phyloP scores from a whole-genome alignment of 1,140 invertebrate genomes.

The Condylostylus longicornis region DNA sequence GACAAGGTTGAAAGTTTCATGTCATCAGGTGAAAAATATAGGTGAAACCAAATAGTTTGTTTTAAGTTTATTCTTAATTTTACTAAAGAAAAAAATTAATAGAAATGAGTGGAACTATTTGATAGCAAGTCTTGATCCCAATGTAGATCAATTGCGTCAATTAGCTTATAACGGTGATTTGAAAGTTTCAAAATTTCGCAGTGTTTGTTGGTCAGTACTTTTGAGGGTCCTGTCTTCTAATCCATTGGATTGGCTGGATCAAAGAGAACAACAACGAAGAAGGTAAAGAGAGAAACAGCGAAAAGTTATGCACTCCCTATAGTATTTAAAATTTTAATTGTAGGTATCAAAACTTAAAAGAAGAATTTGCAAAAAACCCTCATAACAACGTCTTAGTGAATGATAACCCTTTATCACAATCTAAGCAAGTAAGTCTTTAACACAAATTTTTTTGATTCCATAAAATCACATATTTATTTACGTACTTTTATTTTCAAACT shows the following conservation, averaged over 20 bases:
- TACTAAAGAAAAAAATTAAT: no score
- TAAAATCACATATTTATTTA: slow-evolving; percentile 1
- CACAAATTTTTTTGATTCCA: no score
- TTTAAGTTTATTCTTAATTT: no score
- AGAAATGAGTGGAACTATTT: slow-evolving; percentile 30
- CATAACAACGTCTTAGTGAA: slow-evolving; percentile 14
- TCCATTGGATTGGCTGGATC: slow-evolving; percentile 23
- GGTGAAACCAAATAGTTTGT: neutral
- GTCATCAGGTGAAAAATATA: no score
- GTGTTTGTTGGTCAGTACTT: slow-evolving; percentile 33
- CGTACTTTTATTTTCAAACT: neutral
- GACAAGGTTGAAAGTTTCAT: no score
- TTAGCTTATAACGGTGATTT: slow-evolving; percentile 31
- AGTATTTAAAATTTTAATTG: slow-evolving; percentile 1
- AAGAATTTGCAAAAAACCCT: slow-evolving; percentile 27
- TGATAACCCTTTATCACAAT: slow-evolving; percentile 27
- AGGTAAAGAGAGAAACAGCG: slow-evolving; percentile 7
- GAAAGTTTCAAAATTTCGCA: slow-evolving; percentile 34
- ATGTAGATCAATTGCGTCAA: slow-evolving; percentile 20
- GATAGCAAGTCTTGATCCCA: slow-evolving; percentile 15
- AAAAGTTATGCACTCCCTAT: neutral
- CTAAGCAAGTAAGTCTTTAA: slow-evolving; percentile 10
- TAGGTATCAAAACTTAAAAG: slow-evolving; percentile 24
- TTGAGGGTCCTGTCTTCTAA: slow-evolving; percentile 28
- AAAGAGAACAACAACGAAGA: slow-evolving; percentile 21